A percentile compares a stretch with the other conserved stretches of the same genome.
phyloP scores from a whole-genome alignment of 1,140 invertebrate species.

The Diorhabda elongata region DNA sequence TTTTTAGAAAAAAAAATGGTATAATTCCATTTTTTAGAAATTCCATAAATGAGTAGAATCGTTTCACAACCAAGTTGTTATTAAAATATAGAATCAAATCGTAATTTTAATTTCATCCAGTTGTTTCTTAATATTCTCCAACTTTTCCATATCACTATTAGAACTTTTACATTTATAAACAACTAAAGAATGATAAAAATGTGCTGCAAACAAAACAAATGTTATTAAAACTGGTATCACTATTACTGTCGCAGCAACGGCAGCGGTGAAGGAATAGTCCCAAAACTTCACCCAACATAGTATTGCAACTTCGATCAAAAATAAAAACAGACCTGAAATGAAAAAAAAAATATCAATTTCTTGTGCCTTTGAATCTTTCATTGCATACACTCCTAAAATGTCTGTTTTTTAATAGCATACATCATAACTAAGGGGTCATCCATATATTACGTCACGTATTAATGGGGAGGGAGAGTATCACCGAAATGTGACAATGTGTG shows the following conservation, averaged over 20 bases:
- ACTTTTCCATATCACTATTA: conserved; percentile 61
- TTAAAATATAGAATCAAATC: conserved; percentile 12
- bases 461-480: too few species aligned
- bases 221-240: conserved; percentile 84
- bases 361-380: too few species aligned
- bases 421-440: too few species aligned
- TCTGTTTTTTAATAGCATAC: too few species aligned
- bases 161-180: conserved; percentile 74
- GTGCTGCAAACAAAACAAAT: conserved; percentile 82
- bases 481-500: too few species aligned
- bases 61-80: too few species aligned
- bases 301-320: conserved; percentile 76
- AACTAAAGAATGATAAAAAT: conserved; percentile 86
- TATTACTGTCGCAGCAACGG: conserved; percentile 78
- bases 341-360: background rate
- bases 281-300: conserved; percentile 88
- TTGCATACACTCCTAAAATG: too few species aligned
- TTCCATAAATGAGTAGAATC: too few species aligned
- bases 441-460: too few species aligned
- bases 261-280: conserved; percentile 73
- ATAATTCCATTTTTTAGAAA: too few species aligned
- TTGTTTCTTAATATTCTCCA: conserved; percentile 68
- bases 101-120: conserved; percentile 55
- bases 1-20: too few species aligned
- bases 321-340: conserved; percentile 67